Evolutionary conservation across 2,113 vertebrate species (phyloP).

Genomic region (Sylvietta virens): DNA sequence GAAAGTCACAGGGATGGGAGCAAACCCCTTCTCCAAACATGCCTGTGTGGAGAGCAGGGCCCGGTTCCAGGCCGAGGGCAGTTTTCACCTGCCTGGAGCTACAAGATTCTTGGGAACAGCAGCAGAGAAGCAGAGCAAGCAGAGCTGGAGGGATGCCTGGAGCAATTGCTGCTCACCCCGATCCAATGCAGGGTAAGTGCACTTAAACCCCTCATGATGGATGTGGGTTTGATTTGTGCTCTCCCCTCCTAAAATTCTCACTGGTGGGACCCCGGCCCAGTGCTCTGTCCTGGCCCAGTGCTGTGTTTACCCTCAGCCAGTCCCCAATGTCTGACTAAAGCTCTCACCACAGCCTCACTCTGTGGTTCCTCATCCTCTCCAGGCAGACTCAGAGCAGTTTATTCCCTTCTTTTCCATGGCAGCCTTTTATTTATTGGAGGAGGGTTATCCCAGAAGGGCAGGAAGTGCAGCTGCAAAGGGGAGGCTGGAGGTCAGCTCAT

Average conservation of each 20-base stretch:
- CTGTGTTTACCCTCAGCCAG: not conserved
- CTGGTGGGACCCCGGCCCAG: rapidly evolving
- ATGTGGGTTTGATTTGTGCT: not conserved
- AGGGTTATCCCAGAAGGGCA: not conserved
- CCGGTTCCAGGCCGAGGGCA: not conserved
- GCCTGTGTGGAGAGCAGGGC: not conserved
- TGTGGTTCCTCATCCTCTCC: not conserved
- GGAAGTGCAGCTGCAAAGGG: not conserved
- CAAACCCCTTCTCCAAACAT: not conserved
- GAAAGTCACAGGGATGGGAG: not conserved
- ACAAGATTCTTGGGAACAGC: not conserved
- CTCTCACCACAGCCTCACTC: not conserved
- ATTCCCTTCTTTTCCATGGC: not conserved
- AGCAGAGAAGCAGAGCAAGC: not conserved
- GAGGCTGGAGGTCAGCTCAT: not conserved
- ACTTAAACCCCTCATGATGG: not conserved
- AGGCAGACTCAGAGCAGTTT: not conserved
- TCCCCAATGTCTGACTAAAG: not conserved
- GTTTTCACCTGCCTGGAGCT: not conserved
- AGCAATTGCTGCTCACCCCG: not conserved
- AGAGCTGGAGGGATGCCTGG: not conserved
- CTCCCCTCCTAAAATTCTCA: not conserved
- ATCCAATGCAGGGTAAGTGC: rapidly evolving
- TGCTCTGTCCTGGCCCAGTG: not conserved
- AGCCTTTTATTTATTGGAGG: not conserved